Evolutionary conservation across 2,797 vertebrate genomes (phyloP).

Genomic region (Anguilla obscura): DNA sequence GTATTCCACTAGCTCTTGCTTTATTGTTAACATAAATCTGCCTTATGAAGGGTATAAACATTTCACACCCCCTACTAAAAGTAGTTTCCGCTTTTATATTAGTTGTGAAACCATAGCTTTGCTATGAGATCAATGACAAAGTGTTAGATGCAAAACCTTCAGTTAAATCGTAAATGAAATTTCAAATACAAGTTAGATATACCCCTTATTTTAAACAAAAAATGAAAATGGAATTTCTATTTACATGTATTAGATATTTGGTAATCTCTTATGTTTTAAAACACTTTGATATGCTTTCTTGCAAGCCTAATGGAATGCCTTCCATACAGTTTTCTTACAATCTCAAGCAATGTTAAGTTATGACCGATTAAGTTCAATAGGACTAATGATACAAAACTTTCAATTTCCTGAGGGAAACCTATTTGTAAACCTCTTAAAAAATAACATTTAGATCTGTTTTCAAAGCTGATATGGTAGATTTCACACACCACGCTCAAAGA

Average conservation of each 20-base stretch:
- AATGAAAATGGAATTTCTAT: no score
- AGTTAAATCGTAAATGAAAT: no score
- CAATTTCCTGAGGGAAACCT: not conserved
- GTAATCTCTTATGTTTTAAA: not conserved
- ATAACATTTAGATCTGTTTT: not conserved
- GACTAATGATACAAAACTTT: not conserved
- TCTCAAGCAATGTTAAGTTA: not conserved
- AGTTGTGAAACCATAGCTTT: not conserved
- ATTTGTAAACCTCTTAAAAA: not conserved
- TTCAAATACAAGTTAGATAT: no score
- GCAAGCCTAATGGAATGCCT: not conserved
- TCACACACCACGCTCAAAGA: not conserved
- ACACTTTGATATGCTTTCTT: not conserved
- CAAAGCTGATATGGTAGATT: not conserved
- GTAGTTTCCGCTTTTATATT: not conserved
- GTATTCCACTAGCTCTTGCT: not conserved
- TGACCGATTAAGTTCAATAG: not conserved
- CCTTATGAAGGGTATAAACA: not conserved
- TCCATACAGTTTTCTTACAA: not conserved
- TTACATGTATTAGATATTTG: no score
- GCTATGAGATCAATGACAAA: not conserved
- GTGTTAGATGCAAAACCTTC: no score
- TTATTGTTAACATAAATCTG: not conserved
- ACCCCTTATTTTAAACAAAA: no score
- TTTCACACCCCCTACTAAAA: not conserved